Base-by-base conservation (phyloP, 2,797 vertebrate genomes). In the Martes flavigula region DNA sequence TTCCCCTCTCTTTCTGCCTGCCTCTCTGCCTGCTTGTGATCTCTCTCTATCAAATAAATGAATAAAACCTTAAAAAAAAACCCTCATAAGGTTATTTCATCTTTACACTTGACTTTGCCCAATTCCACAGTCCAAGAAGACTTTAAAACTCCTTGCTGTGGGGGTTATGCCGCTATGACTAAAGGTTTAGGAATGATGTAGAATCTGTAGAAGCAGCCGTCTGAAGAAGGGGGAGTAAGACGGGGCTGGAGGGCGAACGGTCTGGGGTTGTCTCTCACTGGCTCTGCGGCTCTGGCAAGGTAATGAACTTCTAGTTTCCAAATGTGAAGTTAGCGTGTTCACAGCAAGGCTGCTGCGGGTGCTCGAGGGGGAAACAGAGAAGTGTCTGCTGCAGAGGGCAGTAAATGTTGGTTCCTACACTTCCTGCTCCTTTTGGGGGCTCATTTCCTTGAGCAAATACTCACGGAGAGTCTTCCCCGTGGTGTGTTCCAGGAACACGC, bases 371-470 rank as follows among this genome's bases (percentile, higher is more conserved):
- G 5, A 30, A 40, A 30, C 12, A 3, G 1, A 46, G 32, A 21
- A 51, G 23, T 23, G 62, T 92, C 48, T 75, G 32, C 20, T 23
- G 5, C 15, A 0, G 2, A n/a, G 7, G 3, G 38, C 30, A 6
- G 25, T 66, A 5, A 21, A 20, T 23, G 56, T 20, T 43, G 6
- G 7, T 46, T 75, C 56, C 54, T 23, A 58, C 23, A 7, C n/a
- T 82, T 30, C 23, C 15, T 1, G 4, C 60, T 48, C 30, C 25
- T 35, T 15, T 15, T 11, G 14, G 64, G 62, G 18, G 18, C 18
- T 54, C n/a, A 68, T 51, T 88, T 86, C 43, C 40, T 35, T 56
- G 77, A 58, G 48, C 40, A 77, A 62, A 18, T 78, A 30, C 70
- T 70, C 64, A 35, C 25, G 68, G 46, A 46, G 82, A n/a, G 46